Percentiles rank a stretch among this genome's conserved stretches.
These are phyloP conservation scores for Lampris incognitus DNA, from an alignment of 2,113 vertebrate genomes.

Conservation along the genomic window DNA sequence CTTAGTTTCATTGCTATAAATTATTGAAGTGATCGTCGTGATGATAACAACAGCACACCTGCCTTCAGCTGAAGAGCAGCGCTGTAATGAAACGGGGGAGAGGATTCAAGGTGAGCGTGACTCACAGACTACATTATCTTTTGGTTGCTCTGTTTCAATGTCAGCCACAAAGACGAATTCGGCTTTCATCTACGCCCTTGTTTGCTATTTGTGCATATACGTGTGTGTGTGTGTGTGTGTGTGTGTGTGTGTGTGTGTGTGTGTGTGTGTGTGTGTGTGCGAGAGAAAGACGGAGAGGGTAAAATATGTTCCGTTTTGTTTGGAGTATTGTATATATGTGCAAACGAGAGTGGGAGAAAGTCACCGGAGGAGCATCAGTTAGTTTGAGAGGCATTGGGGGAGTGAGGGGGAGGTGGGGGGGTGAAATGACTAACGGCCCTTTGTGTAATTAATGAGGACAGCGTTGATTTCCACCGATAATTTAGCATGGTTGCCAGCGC, in stretches of 20 bases:
- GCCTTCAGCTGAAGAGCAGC: constrained; percentile 65
- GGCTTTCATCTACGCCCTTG: constrained; percentile 81
- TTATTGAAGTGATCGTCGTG: constrained; percentile 79
- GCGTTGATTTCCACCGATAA: constrained; percentile 83
- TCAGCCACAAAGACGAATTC: constrained; percentile 83
- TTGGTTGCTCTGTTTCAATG: constrained; percentile 80
- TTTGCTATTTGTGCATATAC: constrained; percentile 61
- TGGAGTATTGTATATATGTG: constrained; percentile 37
- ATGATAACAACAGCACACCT: constrained; percentile 70
- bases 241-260: neutral
- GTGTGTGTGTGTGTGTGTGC: neutral
- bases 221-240: constrained; percentile 10
- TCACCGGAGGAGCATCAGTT: constrained; percentile 67
- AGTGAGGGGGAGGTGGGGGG: constrained; percentile 48
- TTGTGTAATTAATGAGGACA: constrained; percentile 86
- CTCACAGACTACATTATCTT: constrained; percentile 82
- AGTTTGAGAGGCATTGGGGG: constrained; percentile 65
- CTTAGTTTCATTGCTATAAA: constrained; percentile 78
- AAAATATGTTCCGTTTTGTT: constrained; percentile 64
- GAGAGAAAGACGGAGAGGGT: constrained; percentile 11
- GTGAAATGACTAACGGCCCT: constrained; percentile 80
- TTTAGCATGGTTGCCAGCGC: constrained; percentile 81
- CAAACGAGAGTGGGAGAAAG: constrained; percentile 48
- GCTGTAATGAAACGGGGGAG: constrained; percentile 70
- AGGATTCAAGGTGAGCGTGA: constrained; percentile 81